Evolutionary conservation across 2,888 invertebrate species (phyloP), one percentile per base, ranked within the genome.

Genomic region (Microctonus brassicae): DNA sequence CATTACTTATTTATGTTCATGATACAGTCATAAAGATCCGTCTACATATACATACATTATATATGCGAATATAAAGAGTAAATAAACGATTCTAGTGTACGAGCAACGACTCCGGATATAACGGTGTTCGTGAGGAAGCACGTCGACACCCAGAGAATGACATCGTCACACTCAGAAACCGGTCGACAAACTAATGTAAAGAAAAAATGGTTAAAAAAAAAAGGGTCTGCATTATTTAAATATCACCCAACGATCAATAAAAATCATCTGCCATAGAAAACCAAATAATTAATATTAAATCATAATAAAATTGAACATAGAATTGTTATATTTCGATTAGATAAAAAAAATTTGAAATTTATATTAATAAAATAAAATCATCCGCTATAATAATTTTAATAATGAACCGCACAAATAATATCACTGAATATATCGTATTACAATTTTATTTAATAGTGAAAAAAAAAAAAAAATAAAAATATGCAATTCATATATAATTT

Each of bases 31-130:
- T 3, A 7, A 29, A 29, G 7, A 29, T 5, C 7, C 7, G 3
- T 29, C 10, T 10, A n/a, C n/a, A n/a, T n/a, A n/a, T n/a, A n/a
- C n/a, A n/a, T n/a, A n/a, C n/a, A n/a, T n/a, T 33, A 33, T 33
- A 33, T 5, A 33, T 33, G 33, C 7, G 33, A 33, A 33, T 7
- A 33, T 33, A 33, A 3, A 10, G 36, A 36, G 10, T 36, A 36
- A 5, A 36, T 10, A 36, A 10, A 36, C 36, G 36, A 5, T 10
- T 10, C 1, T 7, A 47, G 17, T 17, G 63, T 52, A 5, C 66
- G 42, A 57, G 39, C 66, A 57, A 66, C 66, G 66, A 57, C 57
- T 66, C 39, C 57, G 66, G 57, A 57, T 57, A 55, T 66, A 66
- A 66, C 66, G 29, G 57, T 66, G 42, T 39, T 57, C 36, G 22